Evolutionary conservation across 2,113 vertebrate genomes (phyloP).

Genomic region (Pogona vitticeps): DNA sequence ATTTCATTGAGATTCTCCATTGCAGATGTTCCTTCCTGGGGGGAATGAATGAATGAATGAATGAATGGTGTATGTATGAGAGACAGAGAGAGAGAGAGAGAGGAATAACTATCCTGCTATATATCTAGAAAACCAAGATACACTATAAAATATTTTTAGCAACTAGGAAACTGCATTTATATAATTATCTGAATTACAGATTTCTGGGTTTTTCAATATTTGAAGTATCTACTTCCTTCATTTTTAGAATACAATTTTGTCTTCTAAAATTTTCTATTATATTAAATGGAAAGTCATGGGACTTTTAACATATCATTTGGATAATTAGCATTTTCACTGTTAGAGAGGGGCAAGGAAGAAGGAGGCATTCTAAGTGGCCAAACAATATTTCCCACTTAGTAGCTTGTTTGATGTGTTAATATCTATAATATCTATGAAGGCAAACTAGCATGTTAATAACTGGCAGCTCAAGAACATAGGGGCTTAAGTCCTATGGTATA

Average conservation of each 20-base stretch:
- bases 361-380: not conserved
- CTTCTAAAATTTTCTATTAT: not conserved
- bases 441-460: too few species aligned
- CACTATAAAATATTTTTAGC: too few species aligned
- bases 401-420: too few species aligned
- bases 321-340: not conserved
- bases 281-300: too few species aligned
- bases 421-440: too few species aligned
- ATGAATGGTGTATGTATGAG: too few species aligned
- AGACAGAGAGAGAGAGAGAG: not conserved
- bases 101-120: not conserved
- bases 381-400: not conserved
- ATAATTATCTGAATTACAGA: not conserved
- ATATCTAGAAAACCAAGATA: not conserved
- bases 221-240: not conserved
- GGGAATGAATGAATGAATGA: conserved; percentile 40
- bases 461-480: not conserved
- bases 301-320: not conserved
- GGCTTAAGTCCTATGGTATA: too few species aligned
- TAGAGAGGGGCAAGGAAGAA: not conserved
- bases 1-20: conserved; percentile 83
- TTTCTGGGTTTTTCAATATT: not conserved
- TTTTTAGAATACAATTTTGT: not conserved
- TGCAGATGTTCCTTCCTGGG: conserved; percentile 80
- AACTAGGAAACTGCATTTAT: too few species aligned